These are phyloP conservation scores for Acipenser transmontanus DNA, from an alignment of 2,797 vertebrate genomes.

Conservation along the genomic window DNA sequence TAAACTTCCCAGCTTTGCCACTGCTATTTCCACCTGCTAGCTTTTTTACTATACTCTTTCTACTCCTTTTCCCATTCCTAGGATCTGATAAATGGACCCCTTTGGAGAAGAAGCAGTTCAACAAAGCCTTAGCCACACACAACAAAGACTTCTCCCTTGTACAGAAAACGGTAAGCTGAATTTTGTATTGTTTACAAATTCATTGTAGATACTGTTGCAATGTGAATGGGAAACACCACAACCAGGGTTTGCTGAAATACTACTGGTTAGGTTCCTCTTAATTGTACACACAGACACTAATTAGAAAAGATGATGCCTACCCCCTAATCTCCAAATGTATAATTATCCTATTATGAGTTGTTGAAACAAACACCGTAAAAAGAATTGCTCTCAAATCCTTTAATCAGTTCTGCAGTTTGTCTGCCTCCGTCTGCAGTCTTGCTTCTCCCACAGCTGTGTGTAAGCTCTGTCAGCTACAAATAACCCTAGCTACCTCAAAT, in stretches of 20 bases:
- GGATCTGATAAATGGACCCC: slow-evolving; percentile 76
- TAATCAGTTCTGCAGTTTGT: neutral
- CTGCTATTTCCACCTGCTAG: no score
- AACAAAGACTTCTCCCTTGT: slow-evolving; percentile 84
- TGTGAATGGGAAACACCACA: neutral
- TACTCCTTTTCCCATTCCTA: slow-evolving; percentile 20
- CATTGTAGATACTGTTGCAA: neutral
- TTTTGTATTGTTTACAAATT: slow-evolving; percentile 3
- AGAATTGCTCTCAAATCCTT: neutral
- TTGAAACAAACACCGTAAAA: neutral
- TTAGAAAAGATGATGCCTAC: no score
- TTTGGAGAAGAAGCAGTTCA: slow-evolving; percentile 72
- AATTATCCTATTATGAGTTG: neutral
- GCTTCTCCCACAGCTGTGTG: neutral
- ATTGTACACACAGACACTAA: no score
- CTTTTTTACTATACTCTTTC: no score
- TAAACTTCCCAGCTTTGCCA: neutral
- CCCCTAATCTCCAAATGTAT: neutral
- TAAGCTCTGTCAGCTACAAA: neutral
- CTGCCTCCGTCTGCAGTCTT: neutral
- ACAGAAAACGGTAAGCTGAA: slow-evolving; percentile 73
- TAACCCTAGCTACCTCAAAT: neutral
- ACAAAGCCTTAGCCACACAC: slow-evolving; percentile 72
- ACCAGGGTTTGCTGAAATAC: no score
- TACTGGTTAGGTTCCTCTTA: no score